Evolutionary conservation across 2,797 vertebrate species (phyloP).

Genomic region (Helarctos malayanus): DNA sequence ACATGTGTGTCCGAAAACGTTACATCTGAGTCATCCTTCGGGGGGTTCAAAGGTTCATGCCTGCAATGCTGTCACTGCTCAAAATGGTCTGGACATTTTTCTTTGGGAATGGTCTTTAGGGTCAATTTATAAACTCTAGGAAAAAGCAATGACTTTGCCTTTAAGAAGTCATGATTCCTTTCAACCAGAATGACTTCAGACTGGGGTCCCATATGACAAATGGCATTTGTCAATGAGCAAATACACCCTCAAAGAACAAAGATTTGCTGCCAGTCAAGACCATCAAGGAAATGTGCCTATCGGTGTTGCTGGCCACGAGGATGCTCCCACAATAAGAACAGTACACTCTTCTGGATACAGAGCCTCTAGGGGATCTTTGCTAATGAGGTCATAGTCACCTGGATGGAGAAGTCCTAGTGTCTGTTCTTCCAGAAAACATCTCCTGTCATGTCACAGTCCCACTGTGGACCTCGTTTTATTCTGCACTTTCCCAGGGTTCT

Average conservation of each 20-base stretch:
- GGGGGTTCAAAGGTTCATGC: neutral
- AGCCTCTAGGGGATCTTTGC: neutral
- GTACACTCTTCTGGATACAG: neutral
- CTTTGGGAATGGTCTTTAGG: neutral
- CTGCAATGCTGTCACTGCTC: neutral
- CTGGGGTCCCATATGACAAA: neutral
- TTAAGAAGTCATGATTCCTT: neutral
- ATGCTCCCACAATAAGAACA: neutral
- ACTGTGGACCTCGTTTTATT: neutral
- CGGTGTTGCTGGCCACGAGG: neutral
- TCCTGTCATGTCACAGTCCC: neutral
- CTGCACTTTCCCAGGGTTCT: neutral
- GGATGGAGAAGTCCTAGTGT: neutral
- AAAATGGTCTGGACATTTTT: neutral
- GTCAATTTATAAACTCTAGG: neutral
- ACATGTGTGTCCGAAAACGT: neutral
- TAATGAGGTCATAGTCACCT: neutral
- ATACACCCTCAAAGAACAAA: neutral
- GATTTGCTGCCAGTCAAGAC: neutral
- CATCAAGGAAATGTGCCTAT: neutral
- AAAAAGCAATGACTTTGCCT: neutral
- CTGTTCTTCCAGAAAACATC: neutral
- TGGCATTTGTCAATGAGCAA: slow-evolving; percentile 8
- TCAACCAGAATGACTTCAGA: neutral
- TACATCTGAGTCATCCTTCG: neutral